Percentiles rank a stretch among this genome's conserved stretches.
phyloP scores from a whole-genome alignment of 2,888 invertebrate species.

The Chaetoderma sp. region DNA sequence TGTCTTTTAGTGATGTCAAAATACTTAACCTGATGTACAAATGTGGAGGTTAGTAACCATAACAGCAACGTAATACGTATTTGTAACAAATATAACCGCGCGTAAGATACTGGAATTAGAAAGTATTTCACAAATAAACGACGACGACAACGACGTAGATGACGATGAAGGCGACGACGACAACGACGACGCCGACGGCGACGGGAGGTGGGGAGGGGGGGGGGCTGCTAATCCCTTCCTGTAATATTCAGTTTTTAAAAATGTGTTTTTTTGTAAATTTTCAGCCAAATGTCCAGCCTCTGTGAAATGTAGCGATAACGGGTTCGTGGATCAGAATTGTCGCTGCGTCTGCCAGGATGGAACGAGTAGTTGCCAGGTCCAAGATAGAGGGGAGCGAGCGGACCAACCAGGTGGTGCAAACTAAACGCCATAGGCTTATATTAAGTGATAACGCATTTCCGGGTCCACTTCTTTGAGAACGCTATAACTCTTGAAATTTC shows the following conservation, averaged over 20 bases:
- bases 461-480: too few relatives aligned
- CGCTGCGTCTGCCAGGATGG: conserved; percentile 59
- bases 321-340: conserved; percentile 58
- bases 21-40: conserved; percentile 59
- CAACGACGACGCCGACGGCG: neutral
- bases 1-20: conserved; percentile 57
- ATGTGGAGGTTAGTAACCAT: conserved; percentile 50
- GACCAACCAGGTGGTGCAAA: too few relatives aligned
- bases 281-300: conserved; percentile 48
- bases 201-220: neutral
- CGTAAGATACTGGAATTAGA: neutral
- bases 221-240: neutral
- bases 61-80: neutral
- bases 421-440: too few relatives aligned
- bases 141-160: too few relatives aligned
- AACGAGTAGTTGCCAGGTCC: conserved; percentile 47
- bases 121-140: too few relatives aligned
- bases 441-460: too few relatives aligned
- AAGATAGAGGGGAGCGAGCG: too few relatives aligned
- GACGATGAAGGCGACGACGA: too few relatives aligned
- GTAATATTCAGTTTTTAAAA: neutral
- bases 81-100: too few relatives aligned
- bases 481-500: too few relatives aligned
- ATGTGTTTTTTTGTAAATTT: too few relatives aligned
- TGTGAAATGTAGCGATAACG: conserved; percentile 46